Evolutionary conservation across 1,140 invertebrate genomes (phyloP).

Genomic region (Macrocentrus cingulum): DNA sequence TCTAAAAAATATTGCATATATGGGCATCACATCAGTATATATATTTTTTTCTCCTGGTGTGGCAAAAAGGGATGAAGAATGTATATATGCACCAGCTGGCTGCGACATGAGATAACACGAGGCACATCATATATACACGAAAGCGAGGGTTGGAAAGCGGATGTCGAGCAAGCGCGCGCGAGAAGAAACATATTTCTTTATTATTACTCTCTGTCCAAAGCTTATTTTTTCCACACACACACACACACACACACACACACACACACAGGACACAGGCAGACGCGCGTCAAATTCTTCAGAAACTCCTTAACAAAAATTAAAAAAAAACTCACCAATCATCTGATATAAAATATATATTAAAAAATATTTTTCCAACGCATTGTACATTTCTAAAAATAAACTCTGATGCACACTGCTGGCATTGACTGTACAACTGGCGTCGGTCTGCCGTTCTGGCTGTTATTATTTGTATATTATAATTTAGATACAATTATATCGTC

Average conservation of each 20-base stretch:
- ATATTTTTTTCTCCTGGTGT: too few relatives aligned
- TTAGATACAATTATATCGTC: slow-evolving; percentile 59
- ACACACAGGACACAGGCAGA: neutral
- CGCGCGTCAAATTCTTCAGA: too few relatives aligned
- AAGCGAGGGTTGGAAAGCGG: slow-evolving; percentile 18
- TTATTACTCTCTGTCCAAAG: slow-evolving; percentile 56
- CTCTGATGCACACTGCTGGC: slow-evolving; percentile 5
- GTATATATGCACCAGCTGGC: slow-evolving; percentile 39
- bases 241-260: slow-evolving; percentile 16
- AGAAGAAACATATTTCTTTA: slow-evolving; percentile 61
- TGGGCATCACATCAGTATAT: too few relatives aligned
- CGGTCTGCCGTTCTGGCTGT: slow-evolving; percentile 56
- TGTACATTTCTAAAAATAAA: too few relatives aligned
- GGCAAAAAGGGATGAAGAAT: slow-evolving; percentile 5
- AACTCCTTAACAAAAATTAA: too few relatives aligned
- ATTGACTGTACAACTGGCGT: slow-evolving; percentile 55
- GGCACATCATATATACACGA: slow-evolving; percentile 21
- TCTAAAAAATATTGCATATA: too few relatives aligned
- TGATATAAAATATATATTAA: too few relatives aligned
- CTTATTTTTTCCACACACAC: slow-evolving; percentile 57
- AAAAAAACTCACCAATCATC: too few relatives aligned
- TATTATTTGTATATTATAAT: slow-evolving; percentile 63
- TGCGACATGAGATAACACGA: slow-evolving; percentile 42
- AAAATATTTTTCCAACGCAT: too few relatives aligned
- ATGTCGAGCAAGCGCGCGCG: slow-evolving; percentile 36